Percentiles rank a stretch among this genome's conserved stretches.
Evolutionary conservation across 2,797 vertebrate genomes (phyloP).

Genomic region (Hephaestus fuliginosus): DNA sequence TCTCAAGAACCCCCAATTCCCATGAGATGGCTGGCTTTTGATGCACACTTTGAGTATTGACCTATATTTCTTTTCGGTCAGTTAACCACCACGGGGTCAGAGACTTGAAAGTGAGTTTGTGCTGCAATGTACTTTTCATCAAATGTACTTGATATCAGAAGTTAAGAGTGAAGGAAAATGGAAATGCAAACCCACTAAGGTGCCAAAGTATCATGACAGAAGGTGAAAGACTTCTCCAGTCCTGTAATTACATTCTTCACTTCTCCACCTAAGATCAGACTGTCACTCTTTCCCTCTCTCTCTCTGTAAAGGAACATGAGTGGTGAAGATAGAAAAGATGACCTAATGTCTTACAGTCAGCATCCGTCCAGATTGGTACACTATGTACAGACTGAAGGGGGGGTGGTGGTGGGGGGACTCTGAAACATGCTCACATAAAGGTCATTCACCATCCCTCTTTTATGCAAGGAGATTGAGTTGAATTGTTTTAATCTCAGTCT

Average conservation of each 20-base stretch:
- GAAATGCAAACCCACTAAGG: slow-evolving; percentile 36
- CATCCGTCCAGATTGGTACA: slow-evolving; percentile 66
- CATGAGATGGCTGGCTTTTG: slow-evolving; percentile 6
- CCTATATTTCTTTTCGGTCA: neutral
- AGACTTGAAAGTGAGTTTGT: neutral
- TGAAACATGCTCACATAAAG: slow-evolving; percentile 66
- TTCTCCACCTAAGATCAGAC: slow-evolving; percentile 53
- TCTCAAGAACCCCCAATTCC: slow-evolving; percentile 24
- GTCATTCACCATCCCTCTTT: slow-evolving; percentile 51
- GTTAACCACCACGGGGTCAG: neutral
- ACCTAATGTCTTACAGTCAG: slow-evolving; percentile 64
- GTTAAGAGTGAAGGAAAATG: slow-evolving; percentile 22
- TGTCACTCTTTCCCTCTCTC: slow-evolving; percentile 29
- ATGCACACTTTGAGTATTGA: neutral
- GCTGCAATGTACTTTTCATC: neutral
- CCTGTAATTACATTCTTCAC: slow-evolving; percentile 61
- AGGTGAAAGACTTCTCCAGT: slow-evolving; percentile 50
- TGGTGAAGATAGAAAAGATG: slow-evolving; percentile 63
- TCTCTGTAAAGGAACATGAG: slow-evolving; percentile 46
- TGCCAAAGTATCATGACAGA: slow-evolving; percentile 46
- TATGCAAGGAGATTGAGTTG: slow-evolving; percentile 65
- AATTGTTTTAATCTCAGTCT: slow-evolving; percentile 60
- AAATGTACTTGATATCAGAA: slow-evolving; percentile 19
- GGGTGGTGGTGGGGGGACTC: slow-evolving; percentile 5
- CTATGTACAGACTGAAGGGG: slow-evolving; percentile 55